Base-by-base conservation (phyloP, 2,888 invertebrate species). In the Sabatieria punctata region DNA sequence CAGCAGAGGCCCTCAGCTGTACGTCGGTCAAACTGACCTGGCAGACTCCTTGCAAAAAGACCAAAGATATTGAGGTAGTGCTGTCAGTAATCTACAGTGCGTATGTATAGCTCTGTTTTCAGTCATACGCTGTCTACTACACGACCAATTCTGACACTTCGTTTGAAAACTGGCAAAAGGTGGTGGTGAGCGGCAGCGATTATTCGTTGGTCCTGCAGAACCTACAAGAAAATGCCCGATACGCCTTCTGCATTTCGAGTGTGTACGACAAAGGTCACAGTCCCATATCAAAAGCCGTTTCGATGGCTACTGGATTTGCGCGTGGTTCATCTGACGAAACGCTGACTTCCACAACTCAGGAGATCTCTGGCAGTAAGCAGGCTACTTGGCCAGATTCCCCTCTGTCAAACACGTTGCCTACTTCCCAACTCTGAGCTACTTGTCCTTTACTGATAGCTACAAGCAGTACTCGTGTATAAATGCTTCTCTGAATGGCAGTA, bases 121-220 rank as follows among this genome's bases (percentile, higher is more conserved):
- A 50, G 50, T 18, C 26, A n/a, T 50, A 48, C 38, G 30, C 49
- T 2, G 41, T 50, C 15, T 50, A 50, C 49, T 50, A 50, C 42
- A 35, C 38, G 4, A 21, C 24, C 21, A 18, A 42, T 22, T 4
- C 13, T n/a, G n/a, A 21, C n/a, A 22, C 43, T 3, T 41, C 49
- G 15, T 49, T 42, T 43, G 49, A 48, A 4, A 15, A 38, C 4
- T 49, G 49, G 49, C 19, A 3, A n/a, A 49, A 49, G 41, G 24
- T n/a, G n/a, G 4, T 21, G 19, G 33, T 48, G 13, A 15, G 18
- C 18, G n/a, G 15, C n/a, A 13, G n/a, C 18, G 24, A 40, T 13
- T 19, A 27, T 21, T 27, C 27, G 4, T 15, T 46, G 19, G n/a
- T 24, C 11, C 11, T 49, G n/a, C 22, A 30, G 21, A 13, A 22